Evolutionary conservation across 2,797 vertebrate species (phyloP), one percentile per base, ranked within the genome.

Genomic region (Typhlichthys eigenmanni): DNA sequence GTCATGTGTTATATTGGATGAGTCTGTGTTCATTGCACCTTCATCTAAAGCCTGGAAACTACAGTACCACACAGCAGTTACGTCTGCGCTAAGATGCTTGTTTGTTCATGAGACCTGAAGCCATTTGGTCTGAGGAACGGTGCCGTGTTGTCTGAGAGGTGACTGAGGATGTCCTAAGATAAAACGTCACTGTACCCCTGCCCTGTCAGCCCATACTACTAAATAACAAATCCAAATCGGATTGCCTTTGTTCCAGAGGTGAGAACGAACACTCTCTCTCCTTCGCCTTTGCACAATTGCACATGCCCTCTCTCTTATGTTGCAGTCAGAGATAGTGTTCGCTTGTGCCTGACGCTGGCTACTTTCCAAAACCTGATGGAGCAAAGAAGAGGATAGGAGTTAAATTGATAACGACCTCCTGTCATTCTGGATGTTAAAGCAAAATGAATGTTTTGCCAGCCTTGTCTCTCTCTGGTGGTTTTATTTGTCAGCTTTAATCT

Each of bases 171-270:
- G 24, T 24, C 24, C 24, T 24, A 24, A 24, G 3, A 24, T 24
- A 24, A 24, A 24, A 24, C 24, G 3, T 24, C 24, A 24, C 24
- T 29, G 24, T 29, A 72, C 24, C 34, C 62, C 70, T 43, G 5
- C 52, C 58, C 49, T 72, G 60, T 65, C 58, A 66, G 67, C 34
- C 13, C 72, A 72, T 62, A 58, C 67, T 7, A 29, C 48, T 75
- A 60, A 69, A 60, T 68, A 75, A 83, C 80, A 81, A 74, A 81
- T 55, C 29, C 63, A 12, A 78, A 75, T 75, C 61, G 64, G 78
- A 77, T 72, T 66, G 49, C 55, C 76, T 90, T 86, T 90, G 82
- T 90, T 88, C 75, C 85, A 46, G 69, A 79, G 80, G 78, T 81
- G 66, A 80, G 85, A 86, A 84, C 75, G 82, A 58, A 19, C 55